phyloP scores from a whole-genome alignment of 2,113 vertebrate genomes.

The Podocnemis expansa region DNA sequence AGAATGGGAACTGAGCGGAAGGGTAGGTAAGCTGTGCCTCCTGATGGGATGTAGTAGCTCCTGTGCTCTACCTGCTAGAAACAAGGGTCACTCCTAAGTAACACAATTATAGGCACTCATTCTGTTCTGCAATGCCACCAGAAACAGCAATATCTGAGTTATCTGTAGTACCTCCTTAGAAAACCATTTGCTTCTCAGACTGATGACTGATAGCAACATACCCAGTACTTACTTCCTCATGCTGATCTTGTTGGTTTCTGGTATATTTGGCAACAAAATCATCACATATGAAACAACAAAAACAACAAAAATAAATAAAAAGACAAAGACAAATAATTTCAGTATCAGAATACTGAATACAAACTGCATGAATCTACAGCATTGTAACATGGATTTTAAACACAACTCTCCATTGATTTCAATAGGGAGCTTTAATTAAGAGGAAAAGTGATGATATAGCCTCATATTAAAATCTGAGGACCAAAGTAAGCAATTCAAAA shows the following conservation, averaged over 20 bases:
- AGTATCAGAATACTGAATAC: background rate
- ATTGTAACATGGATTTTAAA: background rate
- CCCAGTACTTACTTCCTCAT: background rate
- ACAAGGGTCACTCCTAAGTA: background rate
- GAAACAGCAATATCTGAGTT: conserved; percentile 5
- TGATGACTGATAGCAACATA: background rate
- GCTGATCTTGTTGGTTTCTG: background rate
- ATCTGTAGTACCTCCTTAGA: background rate
- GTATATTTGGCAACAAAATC: background rate
- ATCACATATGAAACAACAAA: background rate
- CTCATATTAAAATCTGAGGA: background rate
- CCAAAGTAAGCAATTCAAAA: background rate
- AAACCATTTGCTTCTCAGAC: background rate
- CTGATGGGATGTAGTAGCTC: background rate
- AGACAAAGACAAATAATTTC: background rate
- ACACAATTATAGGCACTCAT: background rate
- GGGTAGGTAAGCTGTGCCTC: background rate
- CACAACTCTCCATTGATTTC: background rate
- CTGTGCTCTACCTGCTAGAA: background rate
- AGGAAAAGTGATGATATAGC: background rate
- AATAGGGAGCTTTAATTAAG: background rate
- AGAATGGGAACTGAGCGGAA: background rate
- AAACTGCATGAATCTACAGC: background rate
- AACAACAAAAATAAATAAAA: background rate
- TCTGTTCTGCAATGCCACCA: background rate